Base-by-base conservation (phyloP, 2,113 vertebrate genomes). In the Poecile atricapillus region DNA sequence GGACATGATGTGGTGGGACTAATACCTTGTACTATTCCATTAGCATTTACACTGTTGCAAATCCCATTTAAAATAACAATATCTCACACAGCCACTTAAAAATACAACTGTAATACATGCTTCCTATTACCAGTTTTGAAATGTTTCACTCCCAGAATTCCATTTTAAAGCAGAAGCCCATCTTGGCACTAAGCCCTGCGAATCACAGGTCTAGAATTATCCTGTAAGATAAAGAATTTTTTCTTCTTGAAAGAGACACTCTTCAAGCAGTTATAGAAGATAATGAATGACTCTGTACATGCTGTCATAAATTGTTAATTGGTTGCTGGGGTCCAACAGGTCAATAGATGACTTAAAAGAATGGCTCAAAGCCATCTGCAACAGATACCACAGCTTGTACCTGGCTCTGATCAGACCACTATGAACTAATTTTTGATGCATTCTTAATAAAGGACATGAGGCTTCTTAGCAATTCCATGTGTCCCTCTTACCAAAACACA, bases 1-100 rank as follows among this genome's bases (percentile, higher is more conserved):
- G 82, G 24, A 64, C n/a, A 28, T 0, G 0, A 15, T 41, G 64
- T 39, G 0, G 5, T 30, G 17, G 2, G 1, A 43, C 70, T 68
- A 77, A 76, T 2, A 22, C 3, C 0, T 30, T 62, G 23, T 30
- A 59, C 69, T 93, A 76, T 79, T 83, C 67, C 67, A 13, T 83
- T 62, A 77, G 39, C 4, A 1, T 39, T 88, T 65, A 83, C 39
- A n/a, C 41, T 44, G 39, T n/a, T 58, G 59, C 47, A 94, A 88
- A 87, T 68, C 43, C 70, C 33, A 58, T 56, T 94, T 93, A 21
- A 75, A 71, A 71, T 6, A 68, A 41, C 53, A 77, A 4, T 52
- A 71, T 41, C 62, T 89, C 55, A 14, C 5, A 10, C 7, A 76
- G 28, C 28, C 90, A 76, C 67, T 91, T 76, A 65, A 67, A 94